These are phyloP conservation scores for Strix aluco DNA, from an alignment of 2,113 vertebrate genomes.

Conservation along the genomic window DNA sequence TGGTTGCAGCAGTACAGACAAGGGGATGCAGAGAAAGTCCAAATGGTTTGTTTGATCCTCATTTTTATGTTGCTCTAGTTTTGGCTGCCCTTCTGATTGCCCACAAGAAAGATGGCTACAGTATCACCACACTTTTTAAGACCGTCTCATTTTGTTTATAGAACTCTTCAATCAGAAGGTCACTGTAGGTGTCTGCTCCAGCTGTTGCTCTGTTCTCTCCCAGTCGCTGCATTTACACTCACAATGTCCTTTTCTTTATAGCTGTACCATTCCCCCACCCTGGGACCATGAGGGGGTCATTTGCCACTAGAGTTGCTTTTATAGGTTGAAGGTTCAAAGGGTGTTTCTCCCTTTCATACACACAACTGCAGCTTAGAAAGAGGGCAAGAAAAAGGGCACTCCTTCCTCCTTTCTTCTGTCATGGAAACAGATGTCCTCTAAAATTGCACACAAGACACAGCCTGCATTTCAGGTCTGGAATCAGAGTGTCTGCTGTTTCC, in stretches of 20 bases:
- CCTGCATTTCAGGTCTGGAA: not conserved
- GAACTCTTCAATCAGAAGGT: slow-evolving; percentile 26
- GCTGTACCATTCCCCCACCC: not conserved
- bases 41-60: slow-evolving; percentile 17
- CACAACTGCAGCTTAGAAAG: not conserved
- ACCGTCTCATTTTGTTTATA: slow-evolving; percentile 11
- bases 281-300: not conserved
- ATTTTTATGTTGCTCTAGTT: not conserved
- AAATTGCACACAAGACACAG: not conserved
- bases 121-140: not conserved
- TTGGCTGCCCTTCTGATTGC: slow-evolving; percentile 31
- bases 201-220: slow-evolving; percentile 37
- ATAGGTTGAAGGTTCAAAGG: slow-evolving; percentile 45
- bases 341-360: slow-evolving; percentile 22
- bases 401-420: slow-evolving; percentile 32
- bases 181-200: slow-evolving; percentile 20
- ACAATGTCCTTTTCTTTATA: slow-evolving; percentile 24
- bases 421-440: slow-evolving; percentile 1
- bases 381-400: slow-evolving; percentile 8
- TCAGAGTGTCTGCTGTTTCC: not conserved
- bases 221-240: not conserved
- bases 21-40: not conserved
- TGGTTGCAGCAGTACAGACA: not conserved
- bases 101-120: not conserved
- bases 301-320: slow-evolving; percentile 50